phyloP scores from a whole-genome alignment of 2,113 vertebrate genomes.

The Puffinus mauretanicus region DNA sequence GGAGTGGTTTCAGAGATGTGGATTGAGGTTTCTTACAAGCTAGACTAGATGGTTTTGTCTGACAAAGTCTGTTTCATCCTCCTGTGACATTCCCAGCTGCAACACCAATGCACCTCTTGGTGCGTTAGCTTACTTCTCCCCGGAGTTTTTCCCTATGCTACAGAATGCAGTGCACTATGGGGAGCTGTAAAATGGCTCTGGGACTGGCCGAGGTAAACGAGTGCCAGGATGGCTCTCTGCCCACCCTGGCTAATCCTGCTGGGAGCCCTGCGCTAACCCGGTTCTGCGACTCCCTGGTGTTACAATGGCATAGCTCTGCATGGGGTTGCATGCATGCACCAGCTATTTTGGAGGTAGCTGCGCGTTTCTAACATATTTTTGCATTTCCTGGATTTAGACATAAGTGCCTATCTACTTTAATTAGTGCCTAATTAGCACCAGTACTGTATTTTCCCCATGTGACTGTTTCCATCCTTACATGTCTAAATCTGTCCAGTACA shows the following conservation, averaged over 20 bases:
- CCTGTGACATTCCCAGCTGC: not conserved
- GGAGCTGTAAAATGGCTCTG: not conserved
- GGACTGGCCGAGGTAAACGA: not conserved
- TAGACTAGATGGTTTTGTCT: not conserved
- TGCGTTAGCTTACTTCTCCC: not conserved
- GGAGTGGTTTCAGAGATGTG: not conserved
- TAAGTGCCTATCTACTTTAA: not conserved
- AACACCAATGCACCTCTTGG: not conserved
- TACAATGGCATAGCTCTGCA: not conserved
- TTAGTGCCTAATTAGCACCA: not conserved
- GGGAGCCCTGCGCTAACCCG: not conserved
- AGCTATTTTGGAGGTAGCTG: not conserved
- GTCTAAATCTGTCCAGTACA: not conserved
- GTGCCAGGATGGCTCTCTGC: not conserved
- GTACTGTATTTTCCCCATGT: not conserved
- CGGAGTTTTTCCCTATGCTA: not conserved
- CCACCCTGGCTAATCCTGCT: not conserved
- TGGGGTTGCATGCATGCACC: not conserved
- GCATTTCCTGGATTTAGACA: not conserved
- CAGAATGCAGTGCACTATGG: accelerated
- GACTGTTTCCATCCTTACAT: not conserved
- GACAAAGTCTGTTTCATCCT: not conserved
- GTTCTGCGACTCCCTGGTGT: not conserved
- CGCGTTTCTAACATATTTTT: not conserved
- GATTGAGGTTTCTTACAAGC: not conserved